A percentile compares a stretch with the other conserved stretches of the same genome.
phyloP scores from a whole-genome alignment of 1,140 invertebrate species.

The Drosophila bocki region DNA sequence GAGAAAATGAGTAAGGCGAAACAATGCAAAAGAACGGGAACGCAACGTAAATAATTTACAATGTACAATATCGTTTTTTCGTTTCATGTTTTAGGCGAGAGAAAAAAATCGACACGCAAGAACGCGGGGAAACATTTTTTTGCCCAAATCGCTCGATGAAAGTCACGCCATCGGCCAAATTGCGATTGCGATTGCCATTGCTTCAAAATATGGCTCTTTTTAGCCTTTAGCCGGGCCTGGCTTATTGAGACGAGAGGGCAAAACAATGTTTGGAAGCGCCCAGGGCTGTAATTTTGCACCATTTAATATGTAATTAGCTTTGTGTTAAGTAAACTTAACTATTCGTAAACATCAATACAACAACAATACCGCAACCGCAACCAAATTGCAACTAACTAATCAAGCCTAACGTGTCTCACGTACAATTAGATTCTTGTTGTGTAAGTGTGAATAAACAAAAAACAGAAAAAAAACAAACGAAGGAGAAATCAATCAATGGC shows the following conservation, averaged over 20 bases:
- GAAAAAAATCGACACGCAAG: conserved; percentile 85
- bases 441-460: conserved; percentile 55
- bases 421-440: conserved; percentile 77
- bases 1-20: conserved; percentile 41
- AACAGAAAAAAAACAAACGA: neutral
- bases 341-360: conserved; percentile 64
- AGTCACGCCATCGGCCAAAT: conserved; percentile 61
- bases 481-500: conserved; percentile 23
- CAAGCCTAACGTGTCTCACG: conserved; percentile 70
- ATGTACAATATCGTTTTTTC: conserved; percentile 50
- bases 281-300: conserved; percentile 85
- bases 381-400: conserved; percentile 58
- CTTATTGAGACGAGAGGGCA: conserved; percentile 77
- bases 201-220: conserved; percentile 3
- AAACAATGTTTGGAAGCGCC: conserved; percentile 84
- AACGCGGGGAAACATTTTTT: conserved; percentile 84
- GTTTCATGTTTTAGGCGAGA: conserved; percentile 71
- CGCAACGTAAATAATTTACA: conserved; percentile 62
- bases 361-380: conserved; percentile 46
- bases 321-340: conserved; percentile 81
- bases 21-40: conserved; percentile 42
- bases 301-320: conserved; percentile 84
- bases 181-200: conserved; percentile 23
- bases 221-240: conserved; percentile 3
- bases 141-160: conserved; percentile 77